These are phyloP conservation scores for Brachionus sp. DNA, from an alignment of 1,140 invertebrate genomes.

Conservation along the genomic window DNA sequence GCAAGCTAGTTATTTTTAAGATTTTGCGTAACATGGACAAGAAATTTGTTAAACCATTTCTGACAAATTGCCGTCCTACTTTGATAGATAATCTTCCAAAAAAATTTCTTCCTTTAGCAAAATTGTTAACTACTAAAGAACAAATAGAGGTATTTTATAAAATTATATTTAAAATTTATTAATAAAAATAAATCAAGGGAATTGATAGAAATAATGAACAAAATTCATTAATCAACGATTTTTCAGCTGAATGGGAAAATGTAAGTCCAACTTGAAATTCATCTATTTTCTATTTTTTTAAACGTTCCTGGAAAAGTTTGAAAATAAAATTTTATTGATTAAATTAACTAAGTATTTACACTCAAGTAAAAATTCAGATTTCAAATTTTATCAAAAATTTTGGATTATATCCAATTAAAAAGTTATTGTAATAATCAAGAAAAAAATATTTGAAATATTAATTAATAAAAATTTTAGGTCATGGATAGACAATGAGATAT, in stretches of 20 bases:
- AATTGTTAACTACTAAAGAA: slow-evolving; percentile 85
- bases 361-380: too few relatives aligned
- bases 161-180: neutral
- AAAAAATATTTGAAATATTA: too few relatives aligned
- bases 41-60: slow-evolving; percentile 84
- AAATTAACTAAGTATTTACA: too few relatives aligned
- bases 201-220: neutral
- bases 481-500: too few relatives aligned
- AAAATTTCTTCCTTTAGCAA: slow-evolving; percentile 80
- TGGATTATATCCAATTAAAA: too few relatives aligned
- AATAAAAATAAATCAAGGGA: neutral
- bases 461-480: too few relatives aligned
- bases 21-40: neutral
- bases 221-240: neutral
- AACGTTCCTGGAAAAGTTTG: too few relatives aligned
- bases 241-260: neutral
- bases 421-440: too few relatives aligned
- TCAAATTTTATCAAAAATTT: too few relatives aligned
- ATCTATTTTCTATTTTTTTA: too few relatives aligned
- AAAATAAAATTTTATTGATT: too few relatives aligned
- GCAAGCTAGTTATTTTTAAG: slow-evolving; percentile 10
- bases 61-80: slow-evolving; percentile 89
- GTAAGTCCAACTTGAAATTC: neutral
- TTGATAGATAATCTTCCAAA: slow-evolving; percentile 84
- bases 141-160: slow-evolving; percentile 61